phyloP scores from a whole-genome alignment of 2,113 vertebrate genomes.

The Nestor notabilis region DNA sequence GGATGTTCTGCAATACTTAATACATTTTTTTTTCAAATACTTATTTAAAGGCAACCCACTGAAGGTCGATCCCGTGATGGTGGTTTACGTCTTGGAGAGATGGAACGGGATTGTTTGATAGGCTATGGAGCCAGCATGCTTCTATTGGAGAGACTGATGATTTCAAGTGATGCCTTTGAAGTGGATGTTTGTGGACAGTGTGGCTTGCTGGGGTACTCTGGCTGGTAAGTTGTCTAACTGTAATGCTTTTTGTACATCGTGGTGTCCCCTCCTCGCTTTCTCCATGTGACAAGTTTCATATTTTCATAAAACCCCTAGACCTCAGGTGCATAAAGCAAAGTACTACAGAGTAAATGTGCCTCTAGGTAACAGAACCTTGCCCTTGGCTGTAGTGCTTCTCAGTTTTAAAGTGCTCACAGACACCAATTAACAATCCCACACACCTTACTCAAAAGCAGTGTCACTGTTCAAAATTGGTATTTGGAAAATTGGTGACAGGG shows the following conservation, averaged over 20 bases:
- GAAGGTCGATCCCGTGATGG: constrained; percentile 97
- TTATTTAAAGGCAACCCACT: constrained; percentile 88
- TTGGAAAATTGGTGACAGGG: neutral
- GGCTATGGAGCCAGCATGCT: constrained; percentile 99
- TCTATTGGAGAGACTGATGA: constrained; percentile 95
- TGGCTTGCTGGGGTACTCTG: constrained; percentile 94
- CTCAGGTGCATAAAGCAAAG: neutral
- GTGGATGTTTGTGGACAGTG: constrained; percentile 98
- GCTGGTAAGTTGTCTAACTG: constrained; percentile 83
- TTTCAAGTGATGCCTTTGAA: constrained; percentile 97
- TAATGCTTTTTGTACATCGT: neutral
- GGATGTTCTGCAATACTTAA: neutral
- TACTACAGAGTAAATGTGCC: neutral
- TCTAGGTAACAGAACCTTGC: neutral
- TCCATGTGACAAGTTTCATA: neutral
- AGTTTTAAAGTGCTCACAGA: neutral
- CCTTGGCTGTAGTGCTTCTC: neutral
- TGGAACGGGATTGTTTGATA: constrained; percentile 98
- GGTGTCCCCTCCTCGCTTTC: neutral
- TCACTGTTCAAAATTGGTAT: neutral
- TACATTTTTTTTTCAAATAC: neutral
- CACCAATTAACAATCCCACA: neutral
- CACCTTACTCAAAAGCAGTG: neutral
- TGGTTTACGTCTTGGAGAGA: constrained; percentile 95
- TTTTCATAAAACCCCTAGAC: neutral